phyloP scores from a whole-genome alignment of 2,888 invertebrate genomes.

The Heliconius aoede region DNA sequence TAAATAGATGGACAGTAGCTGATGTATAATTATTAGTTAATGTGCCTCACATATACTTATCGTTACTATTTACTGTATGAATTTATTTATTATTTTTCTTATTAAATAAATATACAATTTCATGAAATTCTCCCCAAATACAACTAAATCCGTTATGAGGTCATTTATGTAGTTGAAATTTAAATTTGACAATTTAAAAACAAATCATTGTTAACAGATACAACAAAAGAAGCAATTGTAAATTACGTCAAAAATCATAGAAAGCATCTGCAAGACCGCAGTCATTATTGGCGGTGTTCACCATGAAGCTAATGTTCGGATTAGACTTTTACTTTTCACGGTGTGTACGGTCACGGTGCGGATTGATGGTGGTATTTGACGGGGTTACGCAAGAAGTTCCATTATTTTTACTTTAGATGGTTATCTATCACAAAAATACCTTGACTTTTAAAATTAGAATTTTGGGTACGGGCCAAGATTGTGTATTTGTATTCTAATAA shows the following conservation, averaged over 20 bases:
- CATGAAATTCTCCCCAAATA: not conserved
- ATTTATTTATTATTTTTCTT: no score
- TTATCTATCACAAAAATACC: not conserved
- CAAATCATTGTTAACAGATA: not conserved
- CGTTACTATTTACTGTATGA: no score
- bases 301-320: conserved; percentile 16
- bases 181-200: not conserved
- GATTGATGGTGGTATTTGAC: not conserved
- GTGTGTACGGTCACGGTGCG: conserved; percentile 16
- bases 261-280: conserved; percentile 4
- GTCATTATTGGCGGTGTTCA: not conserved
- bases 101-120: no score
- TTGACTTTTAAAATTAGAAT: not conserved
- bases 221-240: not conserved
- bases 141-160: no score
- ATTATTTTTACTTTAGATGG: conserved; percentile 8
- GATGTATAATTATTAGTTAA: not conserved
- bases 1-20: not conserved
- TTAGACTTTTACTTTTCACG: conserved; percentile 29
- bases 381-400: conserved; percentile 13
- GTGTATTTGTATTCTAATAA: not conserved
- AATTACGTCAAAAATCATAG: conserved; percentile 16
- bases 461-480: not conserved
- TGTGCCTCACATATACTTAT: no score
- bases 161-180: not conserved